These are phyloP conservation scores for Calosoma granatense DNA, from an alignment of 1,140 invertebrate genomes.

Conservation along the genomic window DNA sequence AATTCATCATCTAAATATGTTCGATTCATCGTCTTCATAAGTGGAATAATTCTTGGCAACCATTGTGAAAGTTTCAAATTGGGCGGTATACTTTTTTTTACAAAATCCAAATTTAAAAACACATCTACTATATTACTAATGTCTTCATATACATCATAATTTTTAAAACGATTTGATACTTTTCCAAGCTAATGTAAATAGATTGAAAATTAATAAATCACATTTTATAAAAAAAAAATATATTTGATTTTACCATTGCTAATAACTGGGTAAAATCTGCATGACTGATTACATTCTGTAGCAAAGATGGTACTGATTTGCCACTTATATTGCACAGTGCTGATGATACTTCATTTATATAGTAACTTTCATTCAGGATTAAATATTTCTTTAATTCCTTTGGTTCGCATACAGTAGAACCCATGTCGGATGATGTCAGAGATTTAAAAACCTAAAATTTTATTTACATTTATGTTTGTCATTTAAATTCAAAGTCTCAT, in stretches of 20 bases:
- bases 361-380: neutral
- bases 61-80: neutral
- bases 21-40: neutral
- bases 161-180: neutral
- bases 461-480: neutral
- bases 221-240: neutral
- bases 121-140: neutral
- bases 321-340: neutral
- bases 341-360: neutral
- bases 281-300: neutral
- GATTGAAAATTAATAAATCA: neutral
- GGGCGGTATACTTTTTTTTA: neutral
- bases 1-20: neutral
- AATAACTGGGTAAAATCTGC: neutral
- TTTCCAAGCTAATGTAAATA: neutral
- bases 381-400: constrained; percentile 6
- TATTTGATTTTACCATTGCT: neutral
- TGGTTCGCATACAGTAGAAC: neutral
- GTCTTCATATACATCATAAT: neutral
- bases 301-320: neutral
- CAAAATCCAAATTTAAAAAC: neutral
- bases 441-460: constrained; percentile 1
- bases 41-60: constrained; percentile 1
- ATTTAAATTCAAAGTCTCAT: neutral
- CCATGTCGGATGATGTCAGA: neutral